Base-by-base conservation (phyloP, 2,113 vertebrate species). In the Nycticebus coucang region DNA sequence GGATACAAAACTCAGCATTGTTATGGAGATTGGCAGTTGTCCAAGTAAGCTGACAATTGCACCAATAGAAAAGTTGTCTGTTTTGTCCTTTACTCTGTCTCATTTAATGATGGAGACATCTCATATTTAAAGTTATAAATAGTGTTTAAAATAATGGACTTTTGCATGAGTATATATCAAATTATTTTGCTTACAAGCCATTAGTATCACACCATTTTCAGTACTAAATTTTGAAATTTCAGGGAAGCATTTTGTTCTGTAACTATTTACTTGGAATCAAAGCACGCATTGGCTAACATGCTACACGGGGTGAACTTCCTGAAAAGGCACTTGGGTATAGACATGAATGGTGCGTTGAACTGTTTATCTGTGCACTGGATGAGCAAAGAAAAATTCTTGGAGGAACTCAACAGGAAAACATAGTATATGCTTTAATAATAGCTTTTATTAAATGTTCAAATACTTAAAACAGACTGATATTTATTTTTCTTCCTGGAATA, bases 151-250 rank as follows among this genome's bases (percentile, higher is more conserved):
- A 88, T 71, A 33, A 93, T 53, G 2, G 10, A 37, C 3, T n/a
- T 82, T 59, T 60, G 21, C 35, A 55, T 64, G 28, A 71, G 19
- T 17, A 45, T 17, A 4, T 13, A 12, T 41, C 74, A 91, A 87
- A 57, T 53, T 77, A 28, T 50, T 81, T 64, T 75, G 64, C 24
- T 41, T 45, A 28, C 4, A 62, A 82, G 13, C 0, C 17, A 45
- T 35, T 87, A 50, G 81, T 74, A 89, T 41, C 8, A n/a, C 15
- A 53, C 13, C 2, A 64, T 24, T 69, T 85, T 94, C 33, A 17
- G 30, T 33, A n/a, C 64, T 37, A 60, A 15, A 53, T 33, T 93
- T 82, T 91, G 4, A 95, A 96, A 93, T 89, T 69, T 83, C 41
- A 55, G 6, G 64, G 59, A 57, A 60, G 22, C 8, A 22, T 50